These are phyloP conservation scores for Ceratina calcarata DNA, from an alignment of 1,140 invertebrate genomes.

Conservation along the genomic window DNA sequence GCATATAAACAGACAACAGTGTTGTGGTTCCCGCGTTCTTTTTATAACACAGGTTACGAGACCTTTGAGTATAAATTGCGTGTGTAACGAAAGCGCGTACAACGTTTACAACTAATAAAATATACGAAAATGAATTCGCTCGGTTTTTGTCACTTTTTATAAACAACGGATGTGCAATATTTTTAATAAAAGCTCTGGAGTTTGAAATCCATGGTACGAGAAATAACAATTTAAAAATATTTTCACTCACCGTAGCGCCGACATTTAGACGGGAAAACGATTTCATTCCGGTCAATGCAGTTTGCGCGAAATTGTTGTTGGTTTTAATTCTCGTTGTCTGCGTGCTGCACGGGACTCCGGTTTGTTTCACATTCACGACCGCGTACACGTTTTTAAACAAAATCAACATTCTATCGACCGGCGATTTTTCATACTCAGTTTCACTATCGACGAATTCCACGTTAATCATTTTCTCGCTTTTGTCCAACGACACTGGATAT, in stretches of 20 bases:
- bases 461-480: slow-evolving; percentile 28
- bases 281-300: slow-evolving; percentile 57
- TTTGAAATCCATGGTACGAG: not conserved
- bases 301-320: slow-evolving; percentile 53
- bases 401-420: slow-evolving; percentile 49
- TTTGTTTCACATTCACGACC: slow-evolving; percentile 54
- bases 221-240: not conserved
- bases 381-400: slow-evolving; percentile 57
- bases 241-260: slow-evolving; percentile 59
- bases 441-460: slow-evolving; percentile 63
- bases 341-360: slow-evolving; percentile 58
- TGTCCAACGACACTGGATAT: slow-evolving; percentile 42
- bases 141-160: not conserved
- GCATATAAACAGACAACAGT: slow-evolving; percentile 1
- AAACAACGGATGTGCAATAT: not conserved
- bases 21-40: not conserved
- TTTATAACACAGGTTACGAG: not conserved
- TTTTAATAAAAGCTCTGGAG: not conserved
- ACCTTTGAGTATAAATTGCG: not conserved
- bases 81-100: not conserved
- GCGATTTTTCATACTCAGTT: slow-evolving; percentile 50
- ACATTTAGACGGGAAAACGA: slow-evolving; percentile 61
- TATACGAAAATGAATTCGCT: not conserved
- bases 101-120: not conserved
- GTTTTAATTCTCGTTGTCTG: slow-evolving; percentile 58